Conservation (phyloP, 1,140 invertebrate species). For the Microplitis demolitor region DNA sequence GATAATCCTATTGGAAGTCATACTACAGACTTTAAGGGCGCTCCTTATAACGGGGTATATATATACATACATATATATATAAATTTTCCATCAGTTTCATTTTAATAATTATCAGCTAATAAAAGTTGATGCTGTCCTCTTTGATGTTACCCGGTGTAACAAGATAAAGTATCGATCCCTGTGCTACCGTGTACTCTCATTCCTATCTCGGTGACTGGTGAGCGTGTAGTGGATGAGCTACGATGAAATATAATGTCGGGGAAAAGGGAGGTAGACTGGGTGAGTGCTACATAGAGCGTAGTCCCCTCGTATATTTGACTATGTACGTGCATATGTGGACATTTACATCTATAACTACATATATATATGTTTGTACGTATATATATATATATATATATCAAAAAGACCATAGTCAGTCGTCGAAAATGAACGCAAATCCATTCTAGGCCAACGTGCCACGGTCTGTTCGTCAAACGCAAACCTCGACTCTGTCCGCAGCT, state of each 20-base stretch:
- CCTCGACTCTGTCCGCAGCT: conserved; percentile 13
- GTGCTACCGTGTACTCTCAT: neutral
- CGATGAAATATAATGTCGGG: neutral
- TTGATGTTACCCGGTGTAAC: conserved; percentile 9
- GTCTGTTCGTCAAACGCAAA: conserved; percentile 16
- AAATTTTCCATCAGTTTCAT: neutral
- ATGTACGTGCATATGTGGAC: neutral
- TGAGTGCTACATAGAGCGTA: neutral
- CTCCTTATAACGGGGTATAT: neutral
- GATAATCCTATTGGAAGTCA: neutral
- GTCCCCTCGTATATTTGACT: neutral
- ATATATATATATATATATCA: neutral
- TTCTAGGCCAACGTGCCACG: conserved; percentile 11
- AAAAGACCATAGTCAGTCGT: neutral
- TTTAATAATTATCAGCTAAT: conserved; percentile 14
- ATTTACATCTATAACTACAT: neutral
- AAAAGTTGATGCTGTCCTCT: conserved; percentile 5
- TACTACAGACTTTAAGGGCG: neutral
- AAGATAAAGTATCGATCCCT: conserved; percentile 6
- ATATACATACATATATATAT: neutral
- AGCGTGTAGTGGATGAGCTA: neutral
- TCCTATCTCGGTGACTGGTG: neutral
- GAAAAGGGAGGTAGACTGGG: too few species aligned
- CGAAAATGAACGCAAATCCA: conserved; percentile 4
- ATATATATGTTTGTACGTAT: too few species aligned